Conservation (phyloP, 2,113 vertebrate genomes). For the Penelope pileata region DNA sequence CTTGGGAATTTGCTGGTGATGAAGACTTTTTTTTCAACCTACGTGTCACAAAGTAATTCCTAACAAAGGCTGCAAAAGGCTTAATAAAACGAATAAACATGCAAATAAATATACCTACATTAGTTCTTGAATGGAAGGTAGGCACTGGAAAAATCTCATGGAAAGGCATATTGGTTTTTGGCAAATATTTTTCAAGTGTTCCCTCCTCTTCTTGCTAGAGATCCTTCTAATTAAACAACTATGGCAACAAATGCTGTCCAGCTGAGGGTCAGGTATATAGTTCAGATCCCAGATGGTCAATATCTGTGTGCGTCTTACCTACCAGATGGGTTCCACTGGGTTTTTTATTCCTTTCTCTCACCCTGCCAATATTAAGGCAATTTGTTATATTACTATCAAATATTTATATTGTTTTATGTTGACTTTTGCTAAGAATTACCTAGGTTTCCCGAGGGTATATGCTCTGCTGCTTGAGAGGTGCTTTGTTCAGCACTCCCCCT, state of each 20-base stretch:
- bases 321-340: constrained; percentile 72
- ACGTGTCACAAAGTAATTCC: not conserved
- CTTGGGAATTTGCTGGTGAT: constrained; percentile 52
- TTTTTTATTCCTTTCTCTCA: not conserved
- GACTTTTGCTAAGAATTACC: constrained; percentile 14
- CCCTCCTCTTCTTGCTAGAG: constrained; percentile 3
- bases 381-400: constrained; percentile 71
- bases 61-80: not conserved
- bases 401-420: constrained; percentile 69
- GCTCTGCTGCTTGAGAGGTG: not conserved
- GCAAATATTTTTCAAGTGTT: constrained; percentile 19
- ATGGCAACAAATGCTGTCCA: constrained; percentile 19
- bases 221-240: constrained; percentile 57
- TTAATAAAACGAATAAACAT: not conserved
- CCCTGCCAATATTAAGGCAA: constrained; percentile 1
- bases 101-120: not conserved
- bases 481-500: not conserved
- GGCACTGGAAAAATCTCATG: not conserved
- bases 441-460: not conserved
- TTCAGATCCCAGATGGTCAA: constrained; percentile 68
- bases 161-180: not conserved
- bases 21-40: not conserved
- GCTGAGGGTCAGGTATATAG: constrained; percentile 50
- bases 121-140: not conserved
- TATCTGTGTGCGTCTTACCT: not conserved